These are phyloP conservation scores for Macaria liturata DNA, from an alignment of 2,888 invertebrate species.

Conservation along the genomic window DNA sequence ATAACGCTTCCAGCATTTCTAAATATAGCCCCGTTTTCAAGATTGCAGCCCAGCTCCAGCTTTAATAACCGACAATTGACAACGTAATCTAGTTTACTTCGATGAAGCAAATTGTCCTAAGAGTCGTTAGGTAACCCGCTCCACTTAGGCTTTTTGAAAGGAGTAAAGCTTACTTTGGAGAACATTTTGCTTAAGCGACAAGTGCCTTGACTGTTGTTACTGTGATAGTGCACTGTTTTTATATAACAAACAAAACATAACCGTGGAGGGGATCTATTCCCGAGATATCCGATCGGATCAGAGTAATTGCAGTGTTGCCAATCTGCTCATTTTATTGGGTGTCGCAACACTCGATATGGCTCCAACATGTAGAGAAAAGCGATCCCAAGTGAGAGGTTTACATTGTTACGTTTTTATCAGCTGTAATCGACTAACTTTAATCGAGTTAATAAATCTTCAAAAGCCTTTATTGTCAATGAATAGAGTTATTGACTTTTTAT, in stretches of 20 bases:
- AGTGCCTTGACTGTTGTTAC: slow-evolving; percentile 73
- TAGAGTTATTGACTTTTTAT: slow-evolving; percentile 3
- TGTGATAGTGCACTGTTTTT: slow-evolving; percentile 75
- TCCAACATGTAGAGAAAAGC: slow-evolving; percentile 69
- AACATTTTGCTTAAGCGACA: slow-evolving; percentile 77
- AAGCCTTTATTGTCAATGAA: slow-evolving; percentile 10
- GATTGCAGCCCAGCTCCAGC: slow-evolving; percentile 26
- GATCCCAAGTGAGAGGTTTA: slow-evolving; percentile 62
- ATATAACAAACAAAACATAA: slow-evolving; percentile 81
- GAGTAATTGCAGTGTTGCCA: slow-evolving; percentile 76
- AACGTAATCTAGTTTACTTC: slow-evolving; percentile 41
- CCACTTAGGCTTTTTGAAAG: slow-evolving; percentile 42
- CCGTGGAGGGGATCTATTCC: slow-evolving; percentile 73
- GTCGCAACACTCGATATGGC: slow-evolving; percentile 69
- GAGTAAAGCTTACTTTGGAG: slow-evolving; percentile 72
- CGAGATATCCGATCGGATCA: slow-evolving; percentile 78
- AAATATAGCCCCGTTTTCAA: slow-evolving; percentile 20
- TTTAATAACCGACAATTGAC: slow-evolving; percentile 34
- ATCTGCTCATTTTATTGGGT: slow-evolving; percentile 74
- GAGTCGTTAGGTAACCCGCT: slow-evolving; percentile 47
- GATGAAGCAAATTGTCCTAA: slow-evolving; percentile 44
- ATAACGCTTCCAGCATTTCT: slow-evolving; percentile 7
- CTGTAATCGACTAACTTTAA: slow-evolving; percentile 14
- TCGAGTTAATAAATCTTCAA: slow-evolving; percentile 16
- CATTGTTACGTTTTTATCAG: slow-evolving; percentile 46